Base-by-base conservation (phyloP, 2,113 vertebrate genomes). In the Bombycilla garrulus region DNA sequence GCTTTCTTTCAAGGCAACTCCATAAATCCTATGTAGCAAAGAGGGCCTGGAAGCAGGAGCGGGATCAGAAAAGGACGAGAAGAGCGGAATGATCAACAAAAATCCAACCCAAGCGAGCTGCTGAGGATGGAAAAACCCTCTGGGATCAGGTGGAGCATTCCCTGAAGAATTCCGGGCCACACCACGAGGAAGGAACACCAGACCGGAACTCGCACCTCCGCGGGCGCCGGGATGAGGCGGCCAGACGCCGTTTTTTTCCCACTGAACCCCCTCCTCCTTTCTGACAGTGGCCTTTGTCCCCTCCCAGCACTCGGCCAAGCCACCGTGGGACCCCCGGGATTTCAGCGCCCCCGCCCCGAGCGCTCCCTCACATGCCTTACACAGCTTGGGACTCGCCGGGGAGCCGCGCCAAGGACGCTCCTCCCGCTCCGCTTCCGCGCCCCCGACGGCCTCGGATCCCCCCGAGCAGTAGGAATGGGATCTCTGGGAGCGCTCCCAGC, bases 311-410 rank as follows among this genome's bases (percentile, higher is more conserved):
- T 48, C 88, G 90, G 45, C 87, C 86, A 65, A 79, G 64, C 84
- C 95, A 65, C 83, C 44, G 15, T 28, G 87, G 85, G 79, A 40
- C 69, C 6, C 70, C 70, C 87, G 18, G 54, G 61, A 54, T 60
- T 31, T 4, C 77, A 21, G 69, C 9, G 5, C 6, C 6, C 15
- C 31, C 24, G 8, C 15, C 14, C 65, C 0, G 95, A 96, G 70
- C 21, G 90, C 96, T 96, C 95, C 97, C 93, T 79, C 94, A 81
- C 96, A 96, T 98, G 98, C 98, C 98, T 98, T 98, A 98, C 26
- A 96, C 96, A 97, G 97, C 96, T 95, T 95, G 86, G 8, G 72
- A 83, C 95, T 76, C 84, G 91, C 97, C 84, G 10, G 31, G 93
- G 85, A 86, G 95, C 71, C 91, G 53, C 62, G 60, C 83, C 72